A percentile compares a stretch with the other conserved stretches of the same genome.
Evolutionary conservation across 2,113 vertebrate genomes (phyloP).

Genomic region (Amazona guildingii): DNA sequence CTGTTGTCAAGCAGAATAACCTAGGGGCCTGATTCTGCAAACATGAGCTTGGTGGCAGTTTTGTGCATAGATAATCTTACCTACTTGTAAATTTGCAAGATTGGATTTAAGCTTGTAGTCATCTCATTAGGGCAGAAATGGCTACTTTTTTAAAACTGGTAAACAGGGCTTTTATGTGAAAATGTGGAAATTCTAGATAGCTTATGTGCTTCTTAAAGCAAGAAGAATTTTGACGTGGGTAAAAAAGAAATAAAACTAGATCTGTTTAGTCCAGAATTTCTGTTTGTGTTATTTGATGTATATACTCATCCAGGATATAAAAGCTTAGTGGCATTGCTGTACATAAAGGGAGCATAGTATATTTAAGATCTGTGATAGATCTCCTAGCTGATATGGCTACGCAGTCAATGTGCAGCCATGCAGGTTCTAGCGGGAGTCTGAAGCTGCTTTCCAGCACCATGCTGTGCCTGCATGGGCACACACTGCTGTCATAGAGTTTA

Average conservation of each 20-base stretch:
- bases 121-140: not conserved
- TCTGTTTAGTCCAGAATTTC: not conserved
- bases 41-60: not conserved
- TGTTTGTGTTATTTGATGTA: not conserved
- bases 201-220: not conserved
- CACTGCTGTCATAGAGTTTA: not conserved
- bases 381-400: not conserved
- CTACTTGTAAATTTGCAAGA: not conserved
- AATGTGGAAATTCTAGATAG: not conserved
- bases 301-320: not conserved
- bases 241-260: not conserved
- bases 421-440: not conserved
- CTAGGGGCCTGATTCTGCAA: not conserved
- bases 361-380: not conserved
- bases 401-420: not conserved
- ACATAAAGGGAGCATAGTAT: not conserved
- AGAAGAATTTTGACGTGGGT: not conserved
- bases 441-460: not conserved
- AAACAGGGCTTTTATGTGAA: not conserved
- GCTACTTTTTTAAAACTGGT: not conserved
- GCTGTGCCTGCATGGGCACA: rapidly evolving
- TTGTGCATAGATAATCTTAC: not conserved
- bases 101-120: not conserved
- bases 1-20: not conserved
- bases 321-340: not conserved